Percentiles rank a stretch among this genome's conserved stretches.
Evolutionary conservation across 2,113 vertebrate genomes (phyloP).

Genomic region (Struthidea cinerea): DNA sequence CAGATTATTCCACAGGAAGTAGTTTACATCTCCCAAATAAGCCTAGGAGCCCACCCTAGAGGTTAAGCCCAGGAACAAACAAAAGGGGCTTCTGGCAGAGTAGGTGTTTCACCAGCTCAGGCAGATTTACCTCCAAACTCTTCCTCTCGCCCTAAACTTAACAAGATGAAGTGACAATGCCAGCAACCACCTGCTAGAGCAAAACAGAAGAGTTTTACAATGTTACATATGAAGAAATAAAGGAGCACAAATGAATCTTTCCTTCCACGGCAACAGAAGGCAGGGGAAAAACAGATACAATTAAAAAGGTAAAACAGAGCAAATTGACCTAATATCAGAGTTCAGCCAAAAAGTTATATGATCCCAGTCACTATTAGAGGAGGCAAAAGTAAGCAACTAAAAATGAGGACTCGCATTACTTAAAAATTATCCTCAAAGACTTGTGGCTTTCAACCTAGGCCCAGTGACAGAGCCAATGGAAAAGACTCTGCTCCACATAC

Average conservation of each 20-base stretch:
- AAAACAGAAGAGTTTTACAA: neutral
- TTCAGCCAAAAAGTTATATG: neutral
- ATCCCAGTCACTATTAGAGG: neutral
- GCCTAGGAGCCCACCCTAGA: neutral
- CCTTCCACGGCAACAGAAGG: neutral
- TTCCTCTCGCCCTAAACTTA: neutral
- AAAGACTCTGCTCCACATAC: neutral
- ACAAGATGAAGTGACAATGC: neutral
- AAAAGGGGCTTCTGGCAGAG: neutral
- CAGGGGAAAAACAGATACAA: rapidly evolving
- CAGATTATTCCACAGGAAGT: neutral
- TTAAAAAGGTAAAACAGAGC: neutral
- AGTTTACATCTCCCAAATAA: neutral
- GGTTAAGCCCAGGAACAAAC: neutral
- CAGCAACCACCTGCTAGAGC: neutral
- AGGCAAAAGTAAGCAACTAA: neutral
- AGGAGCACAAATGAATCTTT: neutral
- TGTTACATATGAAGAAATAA: neutral
- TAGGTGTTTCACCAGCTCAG: neutral
- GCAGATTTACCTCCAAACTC: neutral
- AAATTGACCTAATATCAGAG: neutral
- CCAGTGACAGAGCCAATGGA: neutral
- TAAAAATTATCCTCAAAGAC: neutral
- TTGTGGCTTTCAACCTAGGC: neutral
- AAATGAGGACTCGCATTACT: neutral